These are phyloP conservation scores for Thunnus thynnus DNA, from an alignment of 2,113 vertebrate species.

Conservation along the genomic window DNA sequence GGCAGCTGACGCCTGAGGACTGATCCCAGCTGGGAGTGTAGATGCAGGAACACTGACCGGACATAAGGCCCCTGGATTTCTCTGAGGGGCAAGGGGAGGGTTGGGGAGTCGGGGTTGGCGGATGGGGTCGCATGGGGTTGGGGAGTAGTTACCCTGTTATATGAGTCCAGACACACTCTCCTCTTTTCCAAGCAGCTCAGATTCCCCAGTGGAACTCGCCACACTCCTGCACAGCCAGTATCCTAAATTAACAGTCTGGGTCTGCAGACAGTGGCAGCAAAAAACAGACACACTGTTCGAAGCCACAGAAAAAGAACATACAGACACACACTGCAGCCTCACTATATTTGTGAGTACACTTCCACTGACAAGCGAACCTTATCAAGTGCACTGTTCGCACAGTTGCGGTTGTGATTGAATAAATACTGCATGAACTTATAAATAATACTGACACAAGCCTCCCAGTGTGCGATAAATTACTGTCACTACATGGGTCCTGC, in stretches of 20 bases:
- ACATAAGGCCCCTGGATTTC: conserved; percentile 4
- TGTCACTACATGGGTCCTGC: conserved; percentile 20
- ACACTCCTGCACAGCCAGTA: conserved; percentile 30
- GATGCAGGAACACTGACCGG: conserved; percentile 6
- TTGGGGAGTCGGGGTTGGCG: not conserved
- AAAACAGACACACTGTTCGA: conserved; percentile 30
- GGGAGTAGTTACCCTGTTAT: conserved; percentile 11
- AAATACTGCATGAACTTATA: conserved; percentile 33
- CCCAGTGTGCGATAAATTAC: conserved; percentile 41
- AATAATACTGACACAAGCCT: conserved; percentile 25
- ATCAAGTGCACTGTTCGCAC: conserved; percentile 4
- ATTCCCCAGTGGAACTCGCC: conserved; percentile 36
- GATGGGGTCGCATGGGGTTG: not conserved
- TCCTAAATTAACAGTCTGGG: conserved; percentile 67
- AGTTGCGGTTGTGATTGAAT: conserved; percentile 56
- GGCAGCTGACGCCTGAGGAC: not conserved
- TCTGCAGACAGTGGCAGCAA: conserved; percentile 36
- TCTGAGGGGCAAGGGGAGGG: not conserved
- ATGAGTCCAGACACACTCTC: conserved; percentile 33
- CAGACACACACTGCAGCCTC: conserved; percentile 15
- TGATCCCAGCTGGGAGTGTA: conserved; percentile 26
- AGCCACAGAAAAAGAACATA: conserved; percentile 23
- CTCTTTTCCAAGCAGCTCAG: conserved; percentile 32
- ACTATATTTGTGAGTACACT: conserved; percentile 20
- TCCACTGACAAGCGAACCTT: conserved; percentile 20